Evolutionary conservation across 1,140 invertebrate genomes (phyloP).

Genomic region (Drosophila arawakana): DNA sequence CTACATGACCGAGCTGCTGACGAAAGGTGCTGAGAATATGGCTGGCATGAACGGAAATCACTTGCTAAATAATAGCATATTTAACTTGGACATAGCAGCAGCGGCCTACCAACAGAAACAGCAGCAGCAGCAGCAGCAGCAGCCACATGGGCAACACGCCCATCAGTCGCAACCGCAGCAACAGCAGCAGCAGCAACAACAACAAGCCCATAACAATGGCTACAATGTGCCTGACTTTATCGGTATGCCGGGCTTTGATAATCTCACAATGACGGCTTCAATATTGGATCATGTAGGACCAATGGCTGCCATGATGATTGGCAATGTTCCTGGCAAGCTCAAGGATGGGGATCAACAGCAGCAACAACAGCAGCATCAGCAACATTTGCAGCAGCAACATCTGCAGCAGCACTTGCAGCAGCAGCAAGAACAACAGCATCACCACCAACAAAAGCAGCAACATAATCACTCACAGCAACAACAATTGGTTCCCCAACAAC

Average conservation of each 20-base stretch:
- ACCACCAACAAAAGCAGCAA: slow-evolving; percentile 54
- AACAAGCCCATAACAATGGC: slow-evolving; percentile 74
- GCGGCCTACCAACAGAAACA: slow-evolving; percentile 51
- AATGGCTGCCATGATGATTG: slow-evolving; percentile 33
- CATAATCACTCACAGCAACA: slow-evolving; percentile 40
- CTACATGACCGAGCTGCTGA: slow-evolving; percentile 73
- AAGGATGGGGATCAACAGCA: slow-evolving; percentile 32
- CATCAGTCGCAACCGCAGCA: slow-evolving; percentile 63
- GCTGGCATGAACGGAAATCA: slow-evolving; percentile 81
- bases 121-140: slow-evolving; percentile 61
- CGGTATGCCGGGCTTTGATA: slow-evolving; percentile 57
- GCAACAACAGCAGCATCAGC: slow-evolving; percentile 53
- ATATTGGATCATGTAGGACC: slow-evolving; percentile 56
- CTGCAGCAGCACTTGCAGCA: slow-evolving; percentile 42
- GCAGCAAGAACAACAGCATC: slow-evolving; percentile 48
- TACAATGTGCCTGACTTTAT: slow-evolving; percentile 72
- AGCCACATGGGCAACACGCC: slow-evolving; percentile 55
- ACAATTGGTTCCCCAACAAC: slow-evolving; percentile 13
- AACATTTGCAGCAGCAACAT: slow-evolving; percentile 69
- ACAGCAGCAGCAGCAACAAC: slow-evolving; percentile 69
- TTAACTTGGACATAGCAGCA: slow-evolving; percentile 66
- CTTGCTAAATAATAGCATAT: slow-evolving; percentile 61
- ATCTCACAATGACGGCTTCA: slow-evolving; percentile 57
- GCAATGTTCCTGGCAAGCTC: slow-evolving; percentile 48
- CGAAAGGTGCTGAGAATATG: slow-evolving; percentile 68